phyloP scores from a whole-genome alignment of 2,888 invertebrate genomes.

The Leptopilina drosophilae region DNA sequence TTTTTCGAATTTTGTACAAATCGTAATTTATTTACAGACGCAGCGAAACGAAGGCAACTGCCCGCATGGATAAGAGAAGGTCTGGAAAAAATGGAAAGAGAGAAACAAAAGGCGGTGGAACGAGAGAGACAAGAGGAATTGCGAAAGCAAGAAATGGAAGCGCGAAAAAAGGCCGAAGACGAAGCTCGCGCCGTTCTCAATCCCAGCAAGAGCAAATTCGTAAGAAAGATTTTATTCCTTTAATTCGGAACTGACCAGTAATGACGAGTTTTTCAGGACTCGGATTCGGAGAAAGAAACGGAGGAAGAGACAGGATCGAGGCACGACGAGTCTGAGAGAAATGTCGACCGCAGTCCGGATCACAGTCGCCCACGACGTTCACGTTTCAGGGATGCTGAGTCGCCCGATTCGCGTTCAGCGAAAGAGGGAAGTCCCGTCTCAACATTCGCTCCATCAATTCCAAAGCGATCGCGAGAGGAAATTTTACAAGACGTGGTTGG shows the following conservation, averaged over 20 bases:
- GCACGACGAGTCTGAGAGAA: conserved; percentile 64
- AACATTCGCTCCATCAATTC: conserved; percentile 56
- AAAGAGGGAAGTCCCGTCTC: conserved; percentile 67
- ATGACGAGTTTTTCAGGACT: conserved; percentile 68
- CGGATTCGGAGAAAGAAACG: conserved; percentile 76
- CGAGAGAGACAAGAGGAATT: conserved; percentile 84
- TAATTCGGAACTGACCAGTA: not conserved
- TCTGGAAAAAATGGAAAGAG: conserved; percentile 97
- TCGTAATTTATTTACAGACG: conserved; percentile 79
- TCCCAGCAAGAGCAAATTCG: conserved; percentile 81
- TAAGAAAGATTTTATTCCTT: conserved; percentile 69
- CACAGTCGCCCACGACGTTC: conserved; percentile 72
- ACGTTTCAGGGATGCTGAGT: conserved; percentile 75
- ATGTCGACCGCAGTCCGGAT: conserved; percentile 70
- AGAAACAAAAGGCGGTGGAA: conserved; percentile 92
- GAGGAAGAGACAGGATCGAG: conserved; percentile 67
- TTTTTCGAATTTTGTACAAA: too few relatives aligned
- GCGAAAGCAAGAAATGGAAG: conserved; percentile 80
- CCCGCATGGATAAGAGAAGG: conserved; percentile 99
- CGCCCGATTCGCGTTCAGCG: conserved; percentile 67
- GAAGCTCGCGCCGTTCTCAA: conserved; percentile 77
- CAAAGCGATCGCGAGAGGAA: conserved; percentile 80
- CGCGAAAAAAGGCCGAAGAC: conserved; percentile 79
- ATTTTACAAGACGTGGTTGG: conserved; percentile 84
- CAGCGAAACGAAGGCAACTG: conserved; percentile 90